Percentiles rank a stretch among this genome's conserved stretches.
These are phyloP conservation scores for Myiopsitta monachus DNA, from an alignment of 2,113 vertebrate species.

Conservation along the genomic window DNA sequence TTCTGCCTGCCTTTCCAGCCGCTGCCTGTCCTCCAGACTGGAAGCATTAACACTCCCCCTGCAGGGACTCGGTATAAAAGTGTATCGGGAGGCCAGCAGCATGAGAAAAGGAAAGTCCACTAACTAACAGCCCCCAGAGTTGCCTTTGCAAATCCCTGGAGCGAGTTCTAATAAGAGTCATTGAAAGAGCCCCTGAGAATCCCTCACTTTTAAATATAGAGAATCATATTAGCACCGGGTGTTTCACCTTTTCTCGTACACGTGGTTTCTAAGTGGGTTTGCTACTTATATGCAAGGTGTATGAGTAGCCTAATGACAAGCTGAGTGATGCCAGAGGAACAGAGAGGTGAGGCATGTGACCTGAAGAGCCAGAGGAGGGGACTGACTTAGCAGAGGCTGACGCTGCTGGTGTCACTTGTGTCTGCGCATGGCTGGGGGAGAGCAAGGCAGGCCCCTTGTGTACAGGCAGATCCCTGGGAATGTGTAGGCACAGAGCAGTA, in stretches of 20 bases:
- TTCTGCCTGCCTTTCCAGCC: neutral
- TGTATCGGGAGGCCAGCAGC: neutral
- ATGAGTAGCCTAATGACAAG: neutral
- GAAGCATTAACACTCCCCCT: constrained; percentile 1
- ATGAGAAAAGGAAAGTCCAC: neutral
- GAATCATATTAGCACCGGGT: neutral
- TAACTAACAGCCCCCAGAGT: neutral
- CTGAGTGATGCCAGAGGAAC: neutral
- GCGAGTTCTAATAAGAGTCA: neutral
- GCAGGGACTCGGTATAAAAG: neutral
- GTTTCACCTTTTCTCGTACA: neutral
- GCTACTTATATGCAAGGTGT: neutral
- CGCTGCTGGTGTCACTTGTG: neutral
- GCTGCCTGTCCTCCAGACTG: neutral
- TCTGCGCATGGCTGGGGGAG: neutral
- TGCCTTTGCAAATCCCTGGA: neutral
- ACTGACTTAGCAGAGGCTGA: neutral
- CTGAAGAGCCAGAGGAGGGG: constrained; percentile 30
- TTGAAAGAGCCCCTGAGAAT: neutral
- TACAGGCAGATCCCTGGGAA: neutral
- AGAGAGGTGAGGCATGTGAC: neutral
- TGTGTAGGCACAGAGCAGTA: neutral
- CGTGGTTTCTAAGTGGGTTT: neutral
- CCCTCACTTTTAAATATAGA: neutral
- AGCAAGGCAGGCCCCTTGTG: neutral